Evolutionary conservation across 2,113 vertebrate genomes (phyloP), one percentile per base, ranked within the genome.

Genomic region (Podilymbus podiceps): DNA sequence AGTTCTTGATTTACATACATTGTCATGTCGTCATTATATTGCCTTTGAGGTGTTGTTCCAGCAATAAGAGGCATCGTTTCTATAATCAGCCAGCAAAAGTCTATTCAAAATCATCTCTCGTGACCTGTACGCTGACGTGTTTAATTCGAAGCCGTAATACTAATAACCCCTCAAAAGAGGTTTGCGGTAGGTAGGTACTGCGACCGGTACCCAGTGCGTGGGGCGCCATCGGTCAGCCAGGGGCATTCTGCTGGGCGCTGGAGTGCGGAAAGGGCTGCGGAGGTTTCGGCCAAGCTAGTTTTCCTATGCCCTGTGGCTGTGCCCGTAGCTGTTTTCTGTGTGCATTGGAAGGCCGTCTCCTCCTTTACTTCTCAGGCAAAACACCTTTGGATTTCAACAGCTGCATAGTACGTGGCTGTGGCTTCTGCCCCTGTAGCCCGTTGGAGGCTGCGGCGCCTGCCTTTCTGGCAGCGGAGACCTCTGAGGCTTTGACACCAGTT

Each of bases 1-100:
- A 99, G 99, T 99, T 99, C 99, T 99, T 98, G 99, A 98, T 99
- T 99, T 99, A 99, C 98, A 94, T 95, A 97, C 95, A 98, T 98
- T 98, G 98, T 99, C 98, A 89, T 97, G 98, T 98, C 93, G 88
- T 98, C 97, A 95, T 98, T 98, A 90, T 95, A 74, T 95, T 95
- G 96, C 97, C 93, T 97, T 94, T 76, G 97, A 98, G 97, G 93
- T 94, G 93, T 93, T 96, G 47, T 77, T 97, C 77, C 89, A 90
- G 91, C 92, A 89, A 20, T 55, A 78, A 97, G 97, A 96, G 95
- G 75, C 91, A 95, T 91, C 56, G 69, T 95, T 97, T 93, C 89
- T 84, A 64, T 67, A 71, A 85, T 94, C 96, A 90, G 50, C 96
- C 74, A 50, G 85, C 76, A 12, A n/a, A 96, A 85, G 81, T 92